Base-by-base conservation (phyloP, 2,888 invertebrate genomes). In the Oxystoma pomonae region DNA sequence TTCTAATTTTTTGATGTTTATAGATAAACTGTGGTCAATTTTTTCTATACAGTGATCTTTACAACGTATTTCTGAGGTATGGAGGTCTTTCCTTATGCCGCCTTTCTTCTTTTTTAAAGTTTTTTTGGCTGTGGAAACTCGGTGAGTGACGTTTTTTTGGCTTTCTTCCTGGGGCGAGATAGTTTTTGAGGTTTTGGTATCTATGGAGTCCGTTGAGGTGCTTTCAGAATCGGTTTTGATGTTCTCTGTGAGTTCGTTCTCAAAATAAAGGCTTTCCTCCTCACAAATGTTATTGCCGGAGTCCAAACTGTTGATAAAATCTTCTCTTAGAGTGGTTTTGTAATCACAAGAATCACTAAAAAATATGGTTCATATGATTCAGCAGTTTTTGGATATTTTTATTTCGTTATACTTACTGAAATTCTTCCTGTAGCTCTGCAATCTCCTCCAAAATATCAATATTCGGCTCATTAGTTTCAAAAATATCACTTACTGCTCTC, bases 11-110 rank as follows among this genome's bases (percentile, higher is more conserved):
- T 72, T 75, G 57, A 77, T 73, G 17, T 72, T 74, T 65, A 76
- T 73, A 2, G 77, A 76, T 55, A 78, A 65, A 55, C 75, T 72
- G 35, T 72, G 71, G 57, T 78, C 78, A 7, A 79, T 63, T 62
- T 72, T 74, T 62, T 80, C 79, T 20, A 80, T 76, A 65, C 80
- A 80, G 60, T 80, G 80, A 59, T 75, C 72, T 68, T 73, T 77
- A 63, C 80, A 80, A 55, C 76, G 71, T 22, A 80, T 73, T 65
- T 70, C 68, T 59, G 57, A 58, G 20, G 19, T 19, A 3, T 5
- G 5, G 5, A 35, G 12, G 35, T 35, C 35, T 35, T 35, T 35
- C 12, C 35, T 35, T 12, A 35, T 35, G 3, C 35, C 35, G 35
- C 5, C 3, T 35, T 35, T 35, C 12, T 35, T 35, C 35, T 35